Base-by-base conservation (phyloP, 2,797 vertebrate genomes). In the Molothrus ater region DNA sequence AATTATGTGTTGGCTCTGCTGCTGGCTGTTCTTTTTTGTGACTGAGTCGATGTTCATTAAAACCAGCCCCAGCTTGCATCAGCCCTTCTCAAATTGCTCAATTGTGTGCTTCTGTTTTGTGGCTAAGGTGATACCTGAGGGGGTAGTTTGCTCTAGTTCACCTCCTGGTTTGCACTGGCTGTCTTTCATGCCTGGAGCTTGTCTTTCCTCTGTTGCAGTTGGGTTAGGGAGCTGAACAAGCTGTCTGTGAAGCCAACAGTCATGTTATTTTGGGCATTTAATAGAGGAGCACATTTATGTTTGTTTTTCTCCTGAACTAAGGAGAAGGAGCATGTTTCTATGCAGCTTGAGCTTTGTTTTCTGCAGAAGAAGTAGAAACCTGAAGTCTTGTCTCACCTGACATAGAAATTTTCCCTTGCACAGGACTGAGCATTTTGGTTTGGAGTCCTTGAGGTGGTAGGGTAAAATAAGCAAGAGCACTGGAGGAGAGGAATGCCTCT, bases 281-380 rank as follows among this genome's bases (percentile, higher is more conserved):
- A 47, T 69, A 31, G 56, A 63, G 48, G 31, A 70, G 18, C 32
- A 51, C 38, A 42, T 54, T 84, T 95, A 72, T 93, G 61, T 91
- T 96, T 93, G 56, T 61, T 91, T 95, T 96, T 60, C 80, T 90
- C 15, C 45, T 70, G 76, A 73, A 26, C 15, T 57, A 42, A 17
- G 36, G 63, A 92, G 73, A 38, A 73, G 32, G 47, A 16, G 10
- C 13, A 2, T 22, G 18, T 82, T 38, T 48, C 40, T 70, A 57
- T 78, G 53, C 73, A 79, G 70, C 40, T 84, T 95, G 83, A 94
- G 53, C 36, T 92, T 81, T 96, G 60, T 94, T 95, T 95, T 90
- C 54, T 53, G 17, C 26, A 82, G 48, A 88, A 64, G 73, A 88
- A 93, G 75, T 56, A 51, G 71, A 90, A 94, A 86, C 24, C 48